A percentile compares a stretch with the other conserved stretches of the same genome.
Conservation (phyloP, 2,113 vertebrate species). For the Indicator indicator region DNA sequence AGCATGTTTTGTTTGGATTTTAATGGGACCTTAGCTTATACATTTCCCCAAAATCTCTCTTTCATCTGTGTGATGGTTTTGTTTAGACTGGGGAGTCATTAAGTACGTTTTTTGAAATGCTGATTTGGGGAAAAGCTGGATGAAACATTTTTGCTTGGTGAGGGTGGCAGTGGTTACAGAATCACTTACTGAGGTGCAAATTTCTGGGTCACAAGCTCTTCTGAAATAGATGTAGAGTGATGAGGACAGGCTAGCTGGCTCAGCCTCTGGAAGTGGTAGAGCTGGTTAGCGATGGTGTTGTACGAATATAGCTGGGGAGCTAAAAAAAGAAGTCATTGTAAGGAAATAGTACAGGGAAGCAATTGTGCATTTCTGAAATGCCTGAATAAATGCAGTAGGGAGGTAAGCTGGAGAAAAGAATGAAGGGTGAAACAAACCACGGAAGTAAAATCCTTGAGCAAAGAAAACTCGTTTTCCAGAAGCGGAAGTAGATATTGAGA, state of each 20-base stretch:
- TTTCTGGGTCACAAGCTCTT: neutral
- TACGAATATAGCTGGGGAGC: neutral
- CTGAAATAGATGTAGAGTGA: neutral
- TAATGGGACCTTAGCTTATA: slow-evolving; percentile 26
- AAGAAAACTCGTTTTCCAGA: slow-evolving; percentile 3
- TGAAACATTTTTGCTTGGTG: neutral
- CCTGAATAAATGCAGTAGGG: neutral
- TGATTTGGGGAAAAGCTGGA: neutral
- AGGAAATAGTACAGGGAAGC: neutral
- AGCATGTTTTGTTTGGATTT: slow-evolving; percentile 62
- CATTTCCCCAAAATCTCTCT: slow-evolving; percentile 44
- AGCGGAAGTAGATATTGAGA: slow-evolving; percentile 15
- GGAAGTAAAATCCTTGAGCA: neutral
- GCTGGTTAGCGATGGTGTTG: neutral
- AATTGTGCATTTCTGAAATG: neutral
- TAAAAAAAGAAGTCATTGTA: neutral
- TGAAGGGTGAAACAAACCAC: neutral
- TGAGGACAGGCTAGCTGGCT: neutral
- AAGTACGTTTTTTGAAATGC: neutral
- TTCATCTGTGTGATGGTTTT: neutral
- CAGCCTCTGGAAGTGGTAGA: neutral
- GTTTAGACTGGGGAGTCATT: neutral
- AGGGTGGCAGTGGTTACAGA: neutral
- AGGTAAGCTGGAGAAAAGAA: neutral
- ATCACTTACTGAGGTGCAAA: neutral